Evolutionary conservation across 1,140 invertebrate genomes (phyloP).

Genomic region (Atopsyche davidsoni): DNA sequence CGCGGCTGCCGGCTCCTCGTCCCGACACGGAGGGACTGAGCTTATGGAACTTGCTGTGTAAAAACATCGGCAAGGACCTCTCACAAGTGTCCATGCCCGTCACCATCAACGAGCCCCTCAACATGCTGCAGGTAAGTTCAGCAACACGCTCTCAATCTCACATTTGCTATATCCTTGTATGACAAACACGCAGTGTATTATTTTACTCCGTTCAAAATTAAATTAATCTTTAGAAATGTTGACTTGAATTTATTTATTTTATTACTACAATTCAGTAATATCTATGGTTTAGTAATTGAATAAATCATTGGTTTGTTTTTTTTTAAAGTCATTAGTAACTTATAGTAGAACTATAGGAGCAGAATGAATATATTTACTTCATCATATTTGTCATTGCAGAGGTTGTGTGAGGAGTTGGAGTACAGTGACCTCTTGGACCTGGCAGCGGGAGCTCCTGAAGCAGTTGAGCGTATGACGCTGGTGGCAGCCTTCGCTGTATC

Average conservation of each 20-base stretch:
- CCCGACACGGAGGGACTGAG: conserved; percentile 69
- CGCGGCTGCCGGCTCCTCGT: conserved; percentile 62
- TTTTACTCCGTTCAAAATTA: too few species aligned
- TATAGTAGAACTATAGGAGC: too few species aligned
- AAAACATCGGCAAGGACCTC: conserved; percentile 83
- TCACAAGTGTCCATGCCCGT: conserved; percentile 70
- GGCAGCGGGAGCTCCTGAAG: conserved; percentile 57
- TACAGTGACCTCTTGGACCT: conserved; percentile 74
- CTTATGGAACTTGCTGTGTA: conserved; percentile 74
- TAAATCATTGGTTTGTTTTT: too few species aligned
- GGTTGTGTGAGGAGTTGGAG: conserved; percentile 80
- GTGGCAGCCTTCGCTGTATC: conserved; percentile 80
- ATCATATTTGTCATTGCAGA: too few species aligned
- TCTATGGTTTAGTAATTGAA: too few species aligned
- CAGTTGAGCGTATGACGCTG: conserved; percentile 66
- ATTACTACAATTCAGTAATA: too few species aligned
- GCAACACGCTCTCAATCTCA: conserved; percentile 1
- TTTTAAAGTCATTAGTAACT: too few species aligned
- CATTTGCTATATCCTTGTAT: too few species aligned
- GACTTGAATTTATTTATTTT: too few species aligned
- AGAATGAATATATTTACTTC: too few species aligned
- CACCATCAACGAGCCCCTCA: conserved; percentile 80
- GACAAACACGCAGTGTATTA: too few species aligned
- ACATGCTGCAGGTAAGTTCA: conserved; percentile 63
- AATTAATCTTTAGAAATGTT: too few species aligned